Evolutionary conservation across 2,113 vertebrate species (phyloP), one percentile per base, ranked within the genome.

Genomic region (Suncus etruscus): DNA sequence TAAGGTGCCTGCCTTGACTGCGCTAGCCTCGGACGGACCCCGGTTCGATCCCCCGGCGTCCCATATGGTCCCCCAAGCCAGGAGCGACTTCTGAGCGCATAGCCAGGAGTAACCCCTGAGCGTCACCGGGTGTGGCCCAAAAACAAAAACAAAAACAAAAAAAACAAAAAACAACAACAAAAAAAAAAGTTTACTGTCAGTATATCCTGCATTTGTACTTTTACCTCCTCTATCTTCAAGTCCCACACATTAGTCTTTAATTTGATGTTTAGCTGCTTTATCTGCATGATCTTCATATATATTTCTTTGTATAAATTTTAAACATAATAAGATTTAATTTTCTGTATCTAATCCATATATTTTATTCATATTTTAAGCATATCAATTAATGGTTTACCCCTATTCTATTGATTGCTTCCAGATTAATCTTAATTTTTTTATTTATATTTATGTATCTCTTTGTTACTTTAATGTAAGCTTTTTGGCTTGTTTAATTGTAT

Each of bases 161-260:
- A n/a, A n/a, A n/a, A n/a, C n/a, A n/a, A n/a, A n/a, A n/a, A n/a
- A n/a, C n/a, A n/a, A n/a, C n/a, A n/a, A n/a, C n/a, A n/a, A n/a
- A n/a, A n/a, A n/a, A n/a, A n/a, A 61, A 54, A 27, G 2, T 29
- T 48, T 6, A 1, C 24, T 54, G 3, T 87, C n/a, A 31, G 11
- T 66, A 20, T 39, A 11, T 39, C 15, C 58, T 61, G 24, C 4
- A 9, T 80, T 72, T 50, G 4, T 73, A 3, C 18, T 31, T 39
- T 78, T 27, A 74, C 11, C 16, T 29, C 0, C 24, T 24, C 12
- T 0, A 27, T 0, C 1, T 7, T 11, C 20, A 69, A 16, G 4
- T 11, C 1, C 11, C 50, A 58, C 4, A 65, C 75, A 51, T 58
- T 58, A 58, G 54, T 58, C 6, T 58, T 58, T 58, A 65, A 27